Base-by-base conservation (phyloP, 1,140 invertebrate genomes). In the Coptotermes formosanus region DNA sequence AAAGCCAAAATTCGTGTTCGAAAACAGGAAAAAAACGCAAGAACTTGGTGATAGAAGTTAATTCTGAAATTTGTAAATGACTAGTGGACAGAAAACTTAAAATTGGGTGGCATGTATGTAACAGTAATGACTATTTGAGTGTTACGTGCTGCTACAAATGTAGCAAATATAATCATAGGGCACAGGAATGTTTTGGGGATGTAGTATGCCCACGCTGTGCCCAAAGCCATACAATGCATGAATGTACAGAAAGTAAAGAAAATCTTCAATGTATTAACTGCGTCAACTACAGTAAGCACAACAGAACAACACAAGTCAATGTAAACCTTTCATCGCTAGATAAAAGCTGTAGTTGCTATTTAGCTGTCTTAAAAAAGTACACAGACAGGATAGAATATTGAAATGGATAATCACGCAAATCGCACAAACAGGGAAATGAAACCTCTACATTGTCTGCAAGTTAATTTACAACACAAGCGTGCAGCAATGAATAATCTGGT, bases 171-270 rank as follows among this genome's bases (percentile, higher is more conserved):
- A 82, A 82, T 38, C 25, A 82, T 25, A 82, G 75, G 75, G 12
- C 11, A 11, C 11, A 82, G n/a, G 75, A 38, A n/a, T 82, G 75
- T 25, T 9, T 82, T 30, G 32, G 32, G 32, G 32, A n/a, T 9
- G 12, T 82, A 82, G 75, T 82, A 30, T 82, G 75, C 75, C 75
- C 75, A 82, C 75, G n/a, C 32, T 82, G 75, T 25, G 75, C 75
- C 9, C 11, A 82, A 38, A 82, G 25, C 9, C 75, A 82, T 38
- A 25, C 11, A 82, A 82, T 9, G 25, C 9, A n/a, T 30, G 75
- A 82, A 12, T 82, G 75, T 25, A 82, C 11, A 38, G 32, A 11
- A 25, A 38, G n/a, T 11, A n/a, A n/a, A 25, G 75, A 38, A 30
- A 82, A 82, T 12, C 75, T 30, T 8, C 25, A 38, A 11, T 82